Base-by-base conservation (phyloP, 2,888 invertebrate species). In the Gandaritis pyraliata region DNA sequence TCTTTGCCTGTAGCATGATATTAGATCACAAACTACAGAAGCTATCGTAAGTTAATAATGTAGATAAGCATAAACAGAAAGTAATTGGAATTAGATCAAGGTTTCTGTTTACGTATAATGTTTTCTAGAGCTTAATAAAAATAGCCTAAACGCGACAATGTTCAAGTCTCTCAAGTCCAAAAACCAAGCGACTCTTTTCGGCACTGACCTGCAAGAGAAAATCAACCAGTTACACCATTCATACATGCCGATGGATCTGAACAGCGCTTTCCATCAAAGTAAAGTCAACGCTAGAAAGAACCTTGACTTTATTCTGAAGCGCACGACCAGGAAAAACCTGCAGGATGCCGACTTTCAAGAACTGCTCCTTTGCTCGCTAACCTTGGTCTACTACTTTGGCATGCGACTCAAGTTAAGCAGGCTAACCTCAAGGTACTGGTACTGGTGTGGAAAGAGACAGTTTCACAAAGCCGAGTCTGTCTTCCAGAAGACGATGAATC, bases 341-440 rank as follows among this genome's bases (percentile, higher is more conserved):
- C 83, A 82, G n/a, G 76, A 77, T 2, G 68, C 72, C 0, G 76
- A 85, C 36, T 81, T 78, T 18, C 72, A 80, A n/a, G 76, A 82
- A 12, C 45, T 87, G 0, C 49, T 86, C 0, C 46, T 77, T n/a
- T 83, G 84, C 55, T 72, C 85, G n/a, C 61, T 88, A 16, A 81
- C 82, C 0, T 43, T 82, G 10, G 69, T 87, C 0, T 87, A 85
- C 61, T 86, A 81, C 61, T 87, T 86, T 54, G 87, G 86, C 1
- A 87, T 86, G 87, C 72, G 79, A 7, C 62, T 87, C 6, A 87
- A 83, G 73, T 50, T 81, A n/a, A 80, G 71, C 41, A 71, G 64
- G 47, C 51, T 77, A 0, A 75, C 70, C 1, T 77, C 82, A 0
- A 75, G 62, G 38, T 70, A 70, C 60, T 78, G 78, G 75, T 62